Base-by-base conservation (phyloP, 2,797 vertebrate genomes). In the Lycodopsis pacificus region DNA sequence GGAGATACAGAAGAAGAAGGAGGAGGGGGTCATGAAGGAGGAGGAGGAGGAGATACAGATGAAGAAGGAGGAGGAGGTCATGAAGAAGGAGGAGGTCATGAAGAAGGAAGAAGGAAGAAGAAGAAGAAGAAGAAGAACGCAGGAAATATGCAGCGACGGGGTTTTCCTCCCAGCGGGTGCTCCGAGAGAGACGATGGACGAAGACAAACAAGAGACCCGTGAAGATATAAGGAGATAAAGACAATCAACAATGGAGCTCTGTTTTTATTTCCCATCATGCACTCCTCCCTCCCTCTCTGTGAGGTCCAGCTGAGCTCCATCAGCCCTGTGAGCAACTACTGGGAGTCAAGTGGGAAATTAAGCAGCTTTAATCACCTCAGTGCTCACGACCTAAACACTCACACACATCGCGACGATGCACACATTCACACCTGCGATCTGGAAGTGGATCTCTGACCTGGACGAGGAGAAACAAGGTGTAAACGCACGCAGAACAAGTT, bases 301-400 rank as follows among this genome's bases (percentile, higher is more conserved):
- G 54, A 61, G 73, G 72, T 88, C 61, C 82, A 91, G 74, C 80
- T 83, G 90, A 86, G 82, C 87, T 90, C 89, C 87, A 92, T 94
- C 89, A 93, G 87, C 30, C 79, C 91, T 81, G 87, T 84, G 88
- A 92, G 81, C 88, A 69, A 73, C 64, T 30, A 48, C 76, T 64
- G 68, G 71, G 63, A 93, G 86, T 91, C 91, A 86, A 90, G 82
- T 77, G 91, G 89, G 92, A 93, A 74, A 93, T 92, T 82, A 92
- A 92, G 74, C 80, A 77, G 76, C 87, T 93, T 93, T 93, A 89
- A 95, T 94, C 92, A 92, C 79, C 71, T 85, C 86, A 87, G 87
- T 77, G 93, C 89, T 91, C 86, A 89, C 30, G 32, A 22, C 22
- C 5, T 25, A 57, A 42, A 69, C 59, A 48, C 27, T 68, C 63